Percentiles rank a stretch among this genome's conserved stretches.
These are phyloP conservation scores for Agrochola circellaris DNA, from an alignment of 2,888 invertebrate genomes.

Conservation along the genomic window DNA sequence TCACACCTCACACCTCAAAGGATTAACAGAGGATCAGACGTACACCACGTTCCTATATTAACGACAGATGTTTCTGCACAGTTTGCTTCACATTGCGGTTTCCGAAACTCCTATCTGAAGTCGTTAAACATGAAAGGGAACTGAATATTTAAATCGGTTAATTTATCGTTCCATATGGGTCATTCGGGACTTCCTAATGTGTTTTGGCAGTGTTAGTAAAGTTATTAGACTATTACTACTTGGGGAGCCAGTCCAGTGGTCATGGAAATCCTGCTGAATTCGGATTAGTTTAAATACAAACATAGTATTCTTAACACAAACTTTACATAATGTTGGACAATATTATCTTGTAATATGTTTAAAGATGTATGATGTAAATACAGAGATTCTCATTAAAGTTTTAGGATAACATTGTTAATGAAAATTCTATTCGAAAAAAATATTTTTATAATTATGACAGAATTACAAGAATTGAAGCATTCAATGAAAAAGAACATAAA, in stretches of 20 bases:
- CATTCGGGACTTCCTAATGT: constrained; percentile 4
- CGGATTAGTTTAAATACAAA: constrained; percentile 22
- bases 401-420: neutral
- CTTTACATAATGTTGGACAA: too few species aligned
- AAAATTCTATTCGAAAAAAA: neutral
- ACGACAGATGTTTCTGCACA: neutral
- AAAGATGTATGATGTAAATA: neutral
- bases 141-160: constrained; percentile 17
- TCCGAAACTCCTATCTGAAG: neutral
- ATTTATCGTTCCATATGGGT: constrained; percentile 2
- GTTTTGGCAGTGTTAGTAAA: neutral
- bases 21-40: neutral
- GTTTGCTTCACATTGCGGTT: neutral
- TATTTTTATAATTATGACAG: neutral
- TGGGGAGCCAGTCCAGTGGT: neutral
- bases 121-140: neutral
- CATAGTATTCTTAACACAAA: constrained; percentile 1
- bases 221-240: neutral
- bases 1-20: neutral
- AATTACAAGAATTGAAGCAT: neutral
- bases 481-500: neutral
- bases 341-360: too few species aligned
- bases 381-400: neutral
- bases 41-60: neutral
- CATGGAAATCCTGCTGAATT: neutral